Conservation (phyloP, 2,113 vertebrate genomes). For the Trichomycterus rosablanca region DNA sequence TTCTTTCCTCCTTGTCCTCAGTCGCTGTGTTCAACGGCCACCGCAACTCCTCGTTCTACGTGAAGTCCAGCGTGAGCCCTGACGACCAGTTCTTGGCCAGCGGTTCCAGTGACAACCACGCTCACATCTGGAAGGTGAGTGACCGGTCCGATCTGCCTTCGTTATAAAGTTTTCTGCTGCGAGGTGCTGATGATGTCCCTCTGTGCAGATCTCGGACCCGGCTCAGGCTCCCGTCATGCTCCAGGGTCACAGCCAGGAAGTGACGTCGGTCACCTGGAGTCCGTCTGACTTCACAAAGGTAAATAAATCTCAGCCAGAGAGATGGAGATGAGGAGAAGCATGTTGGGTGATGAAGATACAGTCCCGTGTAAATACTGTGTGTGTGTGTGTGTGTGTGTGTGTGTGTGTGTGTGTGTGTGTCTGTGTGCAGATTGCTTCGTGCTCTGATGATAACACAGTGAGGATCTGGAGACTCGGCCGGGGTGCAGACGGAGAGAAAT, state of each 20-base stretch:
- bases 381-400: too few species aligned
- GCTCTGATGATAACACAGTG: conserved; percentile 93
- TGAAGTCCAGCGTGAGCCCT: conserved; percentile 89
- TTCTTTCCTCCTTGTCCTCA: conserved; percentile 54
- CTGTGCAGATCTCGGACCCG: conserved; percentile 78
- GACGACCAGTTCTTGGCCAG: conserved; percentile 92
- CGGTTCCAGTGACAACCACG: conserved; percentile 84
- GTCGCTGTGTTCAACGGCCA: conserved; percentile 85
- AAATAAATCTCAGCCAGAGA: background rate
- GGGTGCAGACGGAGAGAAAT: conserved; percentile 54
- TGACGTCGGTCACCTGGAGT: conserved; percentile 92
- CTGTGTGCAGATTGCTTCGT: conserved; percentile 90
- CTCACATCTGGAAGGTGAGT: conserved; percentile 92
- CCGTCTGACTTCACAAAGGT: conserved; percentile 95
- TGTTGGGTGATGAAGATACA: too few species aligned
- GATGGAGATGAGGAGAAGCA: too few species aligned
- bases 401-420: too few species aligned
- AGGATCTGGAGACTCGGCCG: conserved; percentile 84
- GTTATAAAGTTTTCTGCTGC: background rate
- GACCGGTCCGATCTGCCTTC: background rate
- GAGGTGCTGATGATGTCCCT: background rate
- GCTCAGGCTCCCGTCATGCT: conserved; percentile 74
- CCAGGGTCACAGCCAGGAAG: conserved; percentile 87
- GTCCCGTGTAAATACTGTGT: too few species aligned
- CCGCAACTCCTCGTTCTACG: conserved; percentile 90